A percentile compares a stretch with the other conserved stretches of the same genome.
phyloP scores from a whole-genome alignment of 1,140 invertebrate species.

The Cydia strobilella region DNA sequence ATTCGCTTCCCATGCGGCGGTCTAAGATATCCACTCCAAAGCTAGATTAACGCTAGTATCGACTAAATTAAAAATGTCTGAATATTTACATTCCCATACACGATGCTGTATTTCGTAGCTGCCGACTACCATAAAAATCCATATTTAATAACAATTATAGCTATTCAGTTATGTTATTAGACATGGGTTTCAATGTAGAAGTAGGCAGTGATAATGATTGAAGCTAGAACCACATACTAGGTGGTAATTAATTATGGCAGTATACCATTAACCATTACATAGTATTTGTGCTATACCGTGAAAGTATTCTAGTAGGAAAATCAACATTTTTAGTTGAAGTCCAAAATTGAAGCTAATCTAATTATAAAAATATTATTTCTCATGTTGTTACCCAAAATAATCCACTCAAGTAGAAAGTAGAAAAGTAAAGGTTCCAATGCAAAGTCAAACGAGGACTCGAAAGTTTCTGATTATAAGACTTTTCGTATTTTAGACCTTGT shows the following conservation, averaged over 20 bases:
- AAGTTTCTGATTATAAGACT: too few species aligned
- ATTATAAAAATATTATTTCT: too few species aligned
- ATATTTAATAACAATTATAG: neutral
- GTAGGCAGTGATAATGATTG: constrained; percentile 14
- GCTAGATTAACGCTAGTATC: constrained; percentile 69
- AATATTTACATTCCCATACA: constrained; percentile 67
- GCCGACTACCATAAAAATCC: neutral
- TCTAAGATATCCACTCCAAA: constrained; percentile 60
- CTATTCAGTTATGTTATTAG: neutral
- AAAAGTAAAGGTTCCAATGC: too few species aligned
- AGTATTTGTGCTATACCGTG: neutral
- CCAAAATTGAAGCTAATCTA: neutral
- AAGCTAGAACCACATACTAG: neutral
- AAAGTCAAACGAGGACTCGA: too few species aligned
- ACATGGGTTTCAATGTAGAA: constrained; percentile 21
- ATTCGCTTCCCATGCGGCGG: constrained; percentile 55
- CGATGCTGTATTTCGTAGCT: constrained; percentile 38
- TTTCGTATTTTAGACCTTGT: too few species aligned
- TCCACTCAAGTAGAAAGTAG: too few species aligned
- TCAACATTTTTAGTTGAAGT: neutral
- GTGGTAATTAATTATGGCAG: neutral
- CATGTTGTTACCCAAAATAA: too few species aligned
- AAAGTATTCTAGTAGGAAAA: neutral
- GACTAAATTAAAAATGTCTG: constrained; percentile 68
- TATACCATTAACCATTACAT: neutral